phyloP scores from a whole-genome alignment of 2,888 invertebrate genomes.

The Eupithecia vulgata region DNA sequence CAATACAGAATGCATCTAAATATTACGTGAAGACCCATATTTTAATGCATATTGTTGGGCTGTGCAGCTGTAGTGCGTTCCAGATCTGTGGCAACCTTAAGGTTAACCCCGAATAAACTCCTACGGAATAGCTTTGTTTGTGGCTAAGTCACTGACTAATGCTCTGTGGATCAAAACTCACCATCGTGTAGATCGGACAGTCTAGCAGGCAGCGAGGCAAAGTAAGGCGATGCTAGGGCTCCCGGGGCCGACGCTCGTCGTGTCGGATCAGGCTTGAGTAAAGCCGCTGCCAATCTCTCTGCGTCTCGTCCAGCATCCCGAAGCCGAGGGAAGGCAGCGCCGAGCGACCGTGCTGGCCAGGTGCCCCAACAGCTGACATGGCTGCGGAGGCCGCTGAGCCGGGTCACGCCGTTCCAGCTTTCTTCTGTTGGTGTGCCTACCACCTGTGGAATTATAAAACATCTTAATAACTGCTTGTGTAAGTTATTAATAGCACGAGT shows the following conservation, averaged over 20 bases:
- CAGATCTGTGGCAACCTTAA: too few species aligned
- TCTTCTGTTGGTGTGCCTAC: constrained; percentile 97
- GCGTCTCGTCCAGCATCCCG: constrained; percentile 94
- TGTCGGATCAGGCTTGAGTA: constrained; percentile 94
- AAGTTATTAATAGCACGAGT: neutral
- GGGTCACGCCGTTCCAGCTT: constrained; percentile 95
- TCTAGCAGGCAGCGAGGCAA: constrained; percentile 94
- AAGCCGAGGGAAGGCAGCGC: constrained; percentile 94
- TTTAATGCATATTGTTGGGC: too few species aligned
- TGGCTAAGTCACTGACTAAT: too few species aligned
- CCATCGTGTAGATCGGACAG: constrained; percentile 96
- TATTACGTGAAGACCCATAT: too few species aligned
- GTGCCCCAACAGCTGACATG: constrained; percentile 85
- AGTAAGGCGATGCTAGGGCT: constrained; percentile 95
- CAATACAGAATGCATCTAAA: too few species aligned
- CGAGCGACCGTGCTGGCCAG: constrained; percentile 90
- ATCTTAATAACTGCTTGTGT: neutral
- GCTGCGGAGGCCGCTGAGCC: constrained; percentile 92
- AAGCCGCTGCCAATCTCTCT: constrained; percentile 92
- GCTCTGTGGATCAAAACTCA: constrained; percentile 70
- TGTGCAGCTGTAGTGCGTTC: too few species aligned
- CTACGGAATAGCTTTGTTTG: too few species aligned
- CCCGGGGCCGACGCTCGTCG: constrained; percentile 93
- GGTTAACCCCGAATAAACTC: too few species aligned
- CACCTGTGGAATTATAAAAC: constrained; percentile 80